Conservation (phyloP, 2,113 vertebrate genomes). For the Hypocryptadius cinnamomeus region DNA sequence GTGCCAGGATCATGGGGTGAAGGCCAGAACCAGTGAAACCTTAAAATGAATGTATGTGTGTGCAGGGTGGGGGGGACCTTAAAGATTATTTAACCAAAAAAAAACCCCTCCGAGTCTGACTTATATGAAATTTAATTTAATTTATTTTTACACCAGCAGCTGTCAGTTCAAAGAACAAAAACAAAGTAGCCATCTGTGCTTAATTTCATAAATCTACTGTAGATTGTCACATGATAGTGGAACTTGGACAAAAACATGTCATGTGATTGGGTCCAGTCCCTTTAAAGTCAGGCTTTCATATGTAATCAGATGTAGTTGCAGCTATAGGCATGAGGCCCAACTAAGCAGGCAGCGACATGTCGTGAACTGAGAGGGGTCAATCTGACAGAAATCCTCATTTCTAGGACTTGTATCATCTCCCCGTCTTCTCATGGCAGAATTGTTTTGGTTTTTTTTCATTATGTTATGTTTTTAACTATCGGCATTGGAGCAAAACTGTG, state of each 20-base stretch:
- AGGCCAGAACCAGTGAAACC: conserved; percentile 41
- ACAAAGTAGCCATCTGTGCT: conserved; percentile 83
- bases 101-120: conserved; percentile 56
- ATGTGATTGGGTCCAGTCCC: conserved; percentile 59
- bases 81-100: conserved; percentile 68
- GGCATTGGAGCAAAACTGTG: neutral
- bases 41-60: conserved; percentile 18
- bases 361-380: neutral
- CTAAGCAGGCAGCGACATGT: neutral
- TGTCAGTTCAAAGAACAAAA: conserved; percentile 83
- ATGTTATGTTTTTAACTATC: neutral
- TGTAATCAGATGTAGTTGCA: conserved; percentile 14
- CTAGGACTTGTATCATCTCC: neutral
- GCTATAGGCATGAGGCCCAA: neutral
- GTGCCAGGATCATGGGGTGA: conserved; percentile 47
- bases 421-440: neutral
- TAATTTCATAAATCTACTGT: conserved; percentile 76
- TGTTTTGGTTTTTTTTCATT: neutral
- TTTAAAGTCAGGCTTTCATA: conserved; percentile 55
- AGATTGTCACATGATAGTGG: conserved; percentile 71
- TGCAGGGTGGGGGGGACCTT: neutral
- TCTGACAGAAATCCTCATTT: neutral
- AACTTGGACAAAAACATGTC: conserved; percentile 70
- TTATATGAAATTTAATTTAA: conserved; percentile 82
- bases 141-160: conserved; percentile 84